Conservation (phyloP, 92 coral and sea anemone genomes). For the Zoanthus gigantus region DNA sequence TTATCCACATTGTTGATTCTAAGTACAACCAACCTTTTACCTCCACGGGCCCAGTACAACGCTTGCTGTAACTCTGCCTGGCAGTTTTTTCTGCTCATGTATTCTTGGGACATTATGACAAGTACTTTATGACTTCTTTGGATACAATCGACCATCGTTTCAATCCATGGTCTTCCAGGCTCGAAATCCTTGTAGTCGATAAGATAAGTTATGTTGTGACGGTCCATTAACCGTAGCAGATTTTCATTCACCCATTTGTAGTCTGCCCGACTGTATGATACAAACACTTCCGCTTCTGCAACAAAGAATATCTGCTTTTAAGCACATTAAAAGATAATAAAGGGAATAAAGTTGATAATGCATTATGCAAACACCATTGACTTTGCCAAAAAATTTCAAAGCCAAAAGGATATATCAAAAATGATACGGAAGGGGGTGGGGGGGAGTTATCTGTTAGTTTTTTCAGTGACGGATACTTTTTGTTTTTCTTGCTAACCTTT, state of each 20-base stretch:
- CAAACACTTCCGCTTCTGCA: constrained; percentile 29
- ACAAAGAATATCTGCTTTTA: too few species aligned
- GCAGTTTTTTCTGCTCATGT: constrained; percentile 34
- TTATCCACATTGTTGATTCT: constrained; percentile 23
- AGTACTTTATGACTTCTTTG: constrained; percentile 24
- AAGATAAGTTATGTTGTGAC: constrained; percentile 15
- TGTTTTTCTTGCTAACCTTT: too few species aligned
- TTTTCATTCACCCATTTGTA: constrained; percentile 15
- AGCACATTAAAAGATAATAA: too few species aligned
- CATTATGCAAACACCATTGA: too few species aligned
- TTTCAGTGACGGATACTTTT: too few species aligned
- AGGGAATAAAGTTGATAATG: too few species aligned
- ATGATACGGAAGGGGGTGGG: too few species aligned
- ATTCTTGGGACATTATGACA: constrained; percentile 24
- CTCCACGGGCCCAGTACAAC: constrained; percentile 15
- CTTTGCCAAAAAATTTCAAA: too few species aligned
- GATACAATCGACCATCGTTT: constrained; percentile 25
- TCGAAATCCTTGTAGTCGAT: constrained; percentile 45
- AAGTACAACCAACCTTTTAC: background rate
- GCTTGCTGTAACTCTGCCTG: constrained; percentile 22
- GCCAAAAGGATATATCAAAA: too few species aligned
- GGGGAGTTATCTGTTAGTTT: too few species aligned
- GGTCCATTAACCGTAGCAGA: constrained; percentile 14
- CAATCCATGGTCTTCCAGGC: constrained; percentile 31
- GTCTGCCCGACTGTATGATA: constrained; percentile 37